Evolutionary conservation across 2,113 vertebrate genomes (phyloP), one percentile per base, ranked within the genome.

Genomic region (Podarcis muralis): DNA sequence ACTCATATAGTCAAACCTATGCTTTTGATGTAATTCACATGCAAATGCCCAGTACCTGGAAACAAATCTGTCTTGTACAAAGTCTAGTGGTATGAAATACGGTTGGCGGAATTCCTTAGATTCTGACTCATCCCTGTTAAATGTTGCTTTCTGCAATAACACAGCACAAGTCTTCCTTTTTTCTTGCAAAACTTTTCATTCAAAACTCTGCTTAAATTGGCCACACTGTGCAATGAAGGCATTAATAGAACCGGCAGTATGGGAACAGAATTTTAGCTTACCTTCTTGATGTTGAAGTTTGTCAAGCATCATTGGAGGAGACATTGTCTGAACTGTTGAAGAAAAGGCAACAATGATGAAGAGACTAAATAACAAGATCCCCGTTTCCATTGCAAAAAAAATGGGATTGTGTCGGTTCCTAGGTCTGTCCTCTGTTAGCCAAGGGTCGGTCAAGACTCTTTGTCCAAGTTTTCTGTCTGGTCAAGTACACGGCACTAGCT

Each of bases 391-490:
- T 84, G 75, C 53, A 68, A 62, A 86, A 86, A 35, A 88, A 88
- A 79, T 6, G 59, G 66, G 48, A 69, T 75, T 30, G 75, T 84
- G 69, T 78, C 27, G 3, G 7, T 86, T 85, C 57, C 0, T 6
- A 75, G 75, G n/a, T 37, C 85, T 87, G 27, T 86, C 0, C 27
- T 62, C 59, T 16, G 69, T 40, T 69, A 74, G 78, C 89, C 90
- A 90, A 88, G 87, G 85, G 69, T 91, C 88, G 48, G 83, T 72
- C 90, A 74, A 65, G 88, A 88, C 81, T 87, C 87, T 85, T 90
- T 71, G 5, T 25, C 30, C 0, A 0, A 69, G 20, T 1, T 84
- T 87, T 93, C 91, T 87, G 81, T 81, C 90, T 75, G 27, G 16
- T 65, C 84, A 53, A 92, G 0, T 89, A 69, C 30, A 32, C n/a